Base-by-base conservation (phyloP, 2,113 vertebrate species). In the Lichenostomus cassidix region DNA sequence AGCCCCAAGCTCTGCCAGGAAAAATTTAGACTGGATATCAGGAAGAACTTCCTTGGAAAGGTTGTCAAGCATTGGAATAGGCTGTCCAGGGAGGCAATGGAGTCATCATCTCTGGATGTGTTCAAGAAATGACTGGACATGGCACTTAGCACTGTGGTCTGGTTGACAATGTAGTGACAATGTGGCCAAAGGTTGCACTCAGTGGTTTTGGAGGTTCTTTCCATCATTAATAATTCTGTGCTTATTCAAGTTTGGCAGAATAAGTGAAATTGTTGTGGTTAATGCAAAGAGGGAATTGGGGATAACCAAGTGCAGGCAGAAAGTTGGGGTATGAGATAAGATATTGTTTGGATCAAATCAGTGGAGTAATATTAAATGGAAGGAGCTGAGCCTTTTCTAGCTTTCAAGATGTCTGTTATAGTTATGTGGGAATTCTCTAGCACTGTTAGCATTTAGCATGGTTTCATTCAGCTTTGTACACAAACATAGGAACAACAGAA, bases 261-360 rank as follows among this genome's bases (percentile, higher is more conserved):
- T 17, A 75, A 49, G 15, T 67, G n/a, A 59, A 67, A 78, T 33
- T 23, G 21, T 24, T 63, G 53, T 73, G 35, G 5, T 6, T 28
- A 76, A 41, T 22, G 37, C 2, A 65, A 71, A 47, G 60, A 46
- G 4, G 13, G 7, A 2, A 47, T 35, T 11, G 9, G 9, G 3
- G 12, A 29, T 63, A 67, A 58, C 1, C 7, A 46, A 8, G 2
- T 37, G 5, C 0, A 1, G 35, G 6, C 39, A 42, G 47, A 82
- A 78, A 84, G 15, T 4, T 37, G 13, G 80, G 8, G 8, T 12
- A 24, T 52, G 23, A 59, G 4, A 59, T 7, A 42, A 79, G 25
- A 20, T 62, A 59, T 15, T 39, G 6, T 49, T 77, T 55, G 11
- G 33, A 39, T 12, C 23, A 78, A 81, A 78, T 87, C 15, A 42